Percentiles rank a stretch among this genome's conserved stretches.
These are phyloP conservation scores for Ageneiosus marmoratus DNA, from an alignment of 2,113 vertebrate genomes.

Conservation along the genomic window DNA sequence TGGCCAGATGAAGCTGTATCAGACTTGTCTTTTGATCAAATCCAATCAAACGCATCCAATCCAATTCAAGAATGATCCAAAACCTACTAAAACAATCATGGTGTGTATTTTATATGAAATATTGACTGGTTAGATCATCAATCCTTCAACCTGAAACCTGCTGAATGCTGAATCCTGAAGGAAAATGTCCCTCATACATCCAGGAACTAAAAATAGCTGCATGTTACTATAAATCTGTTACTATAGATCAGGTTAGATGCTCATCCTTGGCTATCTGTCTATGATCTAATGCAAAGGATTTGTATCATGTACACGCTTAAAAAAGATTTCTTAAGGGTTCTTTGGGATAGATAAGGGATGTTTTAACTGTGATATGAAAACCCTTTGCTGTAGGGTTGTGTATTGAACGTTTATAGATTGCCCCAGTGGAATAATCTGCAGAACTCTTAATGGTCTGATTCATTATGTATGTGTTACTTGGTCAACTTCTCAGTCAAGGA, in stretches of 20 bases:
- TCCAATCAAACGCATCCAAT: not conserved
- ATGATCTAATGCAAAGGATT: not conserved
- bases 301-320: not conserved
- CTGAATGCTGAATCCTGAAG: not conserved
- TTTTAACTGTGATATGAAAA: not conserved
- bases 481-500: not conserved
- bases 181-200: not conserved
- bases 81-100: not conserved
- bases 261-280: not conserved
- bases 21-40: not conserved
- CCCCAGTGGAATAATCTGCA: not conserved
- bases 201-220: constrained; percentile 7
- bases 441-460: not conserved
- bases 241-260: not conserved
- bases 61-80: not conserved
- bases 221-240: constrained; percentile 6
- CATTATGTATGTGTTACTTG: not conserved
- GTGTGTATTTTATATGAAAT: not conserved
- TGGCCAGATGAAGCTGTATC: not conserved
- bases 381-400: not conserved
- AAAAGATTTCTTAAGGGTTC: not conserved
- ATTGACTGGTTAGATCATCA: not conserved
- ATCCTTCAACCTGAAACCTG: not conserved
- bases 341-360: not conserved
- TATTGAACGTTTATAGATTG: not conserved